These are phyloP conservation scores for Cyrtonyx montezumae DNA, from an alignment of 2,113 vertebrate genomes.

Conservation along the genomic window DNA sequence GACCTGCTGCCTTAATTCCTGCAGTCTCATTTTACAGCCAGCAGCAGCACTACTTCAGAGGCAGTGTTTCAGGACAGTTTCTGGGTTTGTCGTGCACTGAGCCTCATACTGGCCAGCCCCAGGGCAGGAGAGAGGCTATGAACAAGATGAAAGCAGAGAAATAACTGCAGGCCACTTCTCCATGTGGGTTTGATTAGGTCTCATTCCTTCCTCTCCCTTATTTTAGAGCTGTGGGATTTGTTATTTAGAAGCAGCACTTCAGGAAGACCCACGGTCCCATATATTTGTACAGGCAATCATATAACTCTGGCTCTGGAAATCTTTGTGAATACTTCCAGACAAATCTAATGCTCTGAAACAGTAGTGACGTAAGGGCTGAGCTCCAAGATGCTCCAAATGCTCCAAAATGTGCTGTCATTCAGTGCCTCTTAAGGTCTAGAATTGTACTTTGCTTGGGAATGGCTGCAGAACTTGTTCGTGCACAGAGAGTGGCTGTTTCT, in stretches of 20 bases:
- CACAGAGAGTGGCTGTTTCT: neutral
- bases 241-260: neutral
- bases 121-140: neutral
- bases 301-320: neutral
- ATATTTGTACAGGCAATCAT: neutral
- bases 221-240: rapidly evolving
- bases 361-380: neutral
- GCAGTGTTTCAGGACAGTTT: neutral
- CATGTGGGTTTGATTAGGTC: neutral
- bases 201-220: neutral
- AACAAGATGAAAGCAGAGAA: neutral
- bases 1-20: conserved; percentile 3
- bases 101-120: neutral
- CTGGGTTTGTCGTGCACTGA: rapidly evolving
- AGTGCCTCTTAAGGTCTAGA: neutral
- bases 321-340: neutral
- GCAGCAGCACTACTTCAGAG: neutral
- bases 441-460: neutral
- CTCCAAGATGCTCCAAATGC: neutral
- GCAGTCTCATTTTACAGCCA: neutral
- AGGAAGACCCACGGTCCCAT: neutral
- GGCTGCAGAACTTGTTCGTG: neutral
- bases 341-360: neutral
- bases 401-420: rapidly evolving
- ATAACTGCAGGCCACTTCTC: neutral